Evolutionary conservation across 1,140 invertebrate genomes (phyloP).

Genomic region (Hylaeus anthracinus): DNA sequence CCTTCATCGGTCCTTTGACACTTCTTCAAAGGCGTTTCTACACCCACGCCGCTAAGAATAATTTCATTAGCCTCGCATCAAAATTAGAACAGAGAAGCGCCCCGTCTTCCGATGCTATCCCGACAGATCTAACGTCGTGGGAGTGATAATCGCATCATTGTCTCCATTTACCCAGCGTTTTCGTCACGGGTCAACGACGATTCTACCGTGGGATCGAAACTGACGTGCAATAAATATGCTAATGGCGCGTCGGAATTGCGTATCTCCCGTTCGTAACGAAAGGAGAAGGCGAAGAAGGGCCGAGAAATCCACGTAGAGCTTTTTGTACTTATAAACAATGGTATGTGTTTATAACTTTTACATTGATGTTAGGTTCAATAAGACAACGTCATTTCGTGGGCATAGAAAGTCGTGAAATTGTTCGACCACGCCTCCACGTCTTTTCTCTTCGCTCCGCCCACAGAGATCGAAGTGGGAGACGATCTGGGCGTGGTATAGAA

Average conservation of each 20-base stretch:
- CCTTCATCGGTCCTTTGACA: not conserved
- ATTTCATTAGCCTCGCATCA: conserved; percentile 23
- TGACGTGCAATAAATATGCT: conserved; percentile 73
- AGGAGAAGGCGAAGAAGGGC: too few relatives aligned
- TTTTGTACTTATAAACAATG: too few relatives aligned
- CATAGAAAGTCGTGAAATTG: too few relatives aligned
- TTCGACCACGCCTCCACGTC: too few relatives aligned
- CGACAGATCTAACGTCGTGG: not conserved
- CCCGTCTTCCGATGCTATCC: conserved; percentile 4
- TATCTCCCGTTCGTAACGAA: conserved; percentile 1
- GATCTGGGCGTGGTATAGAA: too few relatives aligned
- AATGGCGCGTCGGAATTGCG: conserved; percentile 59
- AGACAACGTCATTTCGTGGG: too few relatives aligned
- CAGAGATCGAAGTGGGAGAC: too few relatives aligned
- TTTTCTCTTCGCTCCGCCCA: too few relatives aligned
- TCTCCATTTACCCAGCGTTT: conserved; percentile 1
- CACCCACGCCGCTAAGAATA: conserved; percentile 15
- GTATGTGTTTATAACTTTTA: too few relatives aligned
- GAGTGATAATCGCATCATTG: conserved; percentile 44
- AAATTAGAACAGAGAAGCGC: conserved; percentile 16
- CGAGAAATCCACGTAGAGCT: not conserved
- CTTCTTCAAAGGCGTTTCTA: not conserved
- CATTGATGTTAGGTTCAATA: too few relatives aligned
- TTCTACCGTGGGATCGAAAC: conserved; percentile 17
- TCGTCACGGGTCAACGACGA: conserved; percentile 20